These are phyloP conservation scores for Sarcophaga rosellei DNA, from an alignment of 2,888 invertebrate genomes.

Conservation along the genomic window DNA sequence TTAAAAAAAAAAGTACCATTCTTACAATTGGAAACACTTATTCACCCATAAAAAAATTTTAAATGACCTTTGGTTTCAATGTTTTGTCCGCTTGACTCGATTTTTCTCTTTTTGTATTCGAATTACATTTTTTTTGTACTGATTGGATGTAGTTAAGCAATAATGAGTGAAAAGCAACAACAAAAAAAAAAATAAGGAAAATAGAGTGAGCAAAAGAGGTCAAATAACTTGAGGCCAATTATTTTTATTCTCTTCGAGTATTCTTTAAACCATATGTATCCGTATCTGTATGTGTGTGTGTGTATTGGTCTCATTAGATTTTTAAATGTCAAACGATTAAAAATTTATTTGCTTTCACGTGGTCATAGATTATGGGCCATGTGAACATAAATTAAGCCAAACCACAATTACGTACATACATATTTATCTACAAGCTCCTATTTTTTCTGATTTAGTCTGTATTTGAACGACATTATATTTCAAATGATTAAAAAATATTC, in stretches of 20 bases:
- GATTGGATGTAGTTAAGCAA: not conserved
- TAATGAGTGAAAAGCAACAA: slow-evolving; percentile 11
- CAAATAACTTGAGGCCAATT: slow-evolving; percentile 63
- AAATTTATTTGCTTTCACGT: slow-evolving; percentile 55
- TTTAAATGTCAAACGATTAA: slow-evolving; percentile 54
- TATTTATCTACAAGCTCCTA: too few relatives aligned
- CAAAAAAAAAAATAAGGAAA: not conserved
- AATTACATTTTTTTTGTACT: not conserved
- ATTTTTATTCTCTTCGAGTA: slow-evolving; percentile 25
- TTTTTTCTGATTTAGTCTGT: too few relatives aligned
- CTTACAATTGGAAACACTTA: slow-evolving; percentile 1
- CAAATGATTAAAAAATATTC: too few relatives aligned
- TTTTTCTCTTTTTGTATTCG: not conserved
- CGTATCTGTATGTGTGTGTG: not conserved
- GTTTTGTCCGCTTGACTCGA: too few relatives aligned
- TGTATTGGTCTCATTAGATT: slow-evolving; percentile 47
- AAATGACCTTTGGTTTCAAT: slow-evolving; percentile 48
- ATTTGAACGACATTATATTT: too few relatives aligned
- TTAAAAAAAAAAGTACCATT: not conserved
- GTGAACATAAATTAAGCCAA: slow-evolving; percentile 61
- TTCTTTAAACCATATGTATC: not conserved
- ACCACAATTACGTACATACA: slow-evolving; percentile 16
- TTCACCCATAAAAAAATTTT: slow-evolving; percentile 12
- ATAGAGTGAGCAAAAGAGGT: slow-evolving; percentile 40
- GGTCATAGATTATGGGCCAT: slow-evolving; percentile 52